phyloP scores from a whole-genome alignment of 2,113 vertebrate species.

The Pampusana beccarii region DNA sequence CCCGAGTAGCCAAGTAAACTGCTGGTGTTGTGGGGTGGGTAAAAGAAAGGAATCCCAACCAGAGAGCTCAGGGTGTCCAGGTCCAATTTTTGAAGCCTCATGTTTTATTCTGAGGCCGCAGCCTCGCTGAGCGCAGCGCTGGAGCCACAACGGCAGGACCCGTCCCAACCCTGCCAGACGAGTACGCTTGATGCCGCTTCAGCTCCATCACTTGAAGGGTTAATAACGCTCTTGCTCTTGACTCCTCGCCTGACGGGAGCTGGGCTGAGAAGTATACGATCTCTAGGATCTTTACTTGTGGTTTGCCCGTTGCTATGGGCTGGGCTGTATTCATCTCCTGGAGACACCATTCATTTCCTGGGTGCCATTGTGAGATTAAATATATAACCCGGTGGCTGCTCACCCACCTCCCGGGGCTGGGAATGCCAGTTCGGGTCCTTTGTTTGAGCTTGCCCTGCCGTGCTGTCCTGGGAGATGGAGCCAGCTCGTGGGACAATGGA shows the following conservation, averaged over 20 bases:
- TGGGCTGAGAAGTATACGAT: not conserved
- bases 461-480: constrained; percentile 54
- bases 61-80: too few relatives aligned
- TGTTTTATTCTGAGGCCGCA: not conserved
- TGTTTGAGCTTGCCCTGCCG: constrained; percentile 69
- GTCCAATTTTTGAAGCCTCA: rapidly evolving
- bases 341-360: constrained; percentile 49
- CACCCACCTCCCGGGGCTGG: not conserved
- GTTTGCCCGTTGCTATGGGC: constrained; percentile 49
- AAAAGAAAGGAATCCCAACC: not conserved
- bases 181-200: rapidly evolving
- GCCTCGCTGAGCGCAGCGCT: rapidly evolving
- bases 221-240: not conserved
- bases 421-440: constrained; percentile 24
- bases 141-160: not conserved
- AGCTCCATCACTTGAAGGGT: not conserved
- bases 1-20: not conserved
- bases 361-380: constrained; percentile 62
- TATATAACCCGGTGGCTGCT: not conserved
- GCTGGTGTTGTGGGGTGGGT: rapidly evolving
- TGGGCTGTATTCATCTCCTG: not conserved
- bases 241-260: not conserved
- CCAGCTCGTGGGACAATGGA: constrained; percentile 55
- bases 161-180: not conserved
- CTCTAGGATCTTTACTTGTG: constrained; percentile 7